Percentiles rank a stretch among this genome's conserved stretches.
These are phyloP conservation scores for Megalops atlanticus DNA, from an alignment of 2,113 vertebrate species.

Conservation along the genomic window DNA sequence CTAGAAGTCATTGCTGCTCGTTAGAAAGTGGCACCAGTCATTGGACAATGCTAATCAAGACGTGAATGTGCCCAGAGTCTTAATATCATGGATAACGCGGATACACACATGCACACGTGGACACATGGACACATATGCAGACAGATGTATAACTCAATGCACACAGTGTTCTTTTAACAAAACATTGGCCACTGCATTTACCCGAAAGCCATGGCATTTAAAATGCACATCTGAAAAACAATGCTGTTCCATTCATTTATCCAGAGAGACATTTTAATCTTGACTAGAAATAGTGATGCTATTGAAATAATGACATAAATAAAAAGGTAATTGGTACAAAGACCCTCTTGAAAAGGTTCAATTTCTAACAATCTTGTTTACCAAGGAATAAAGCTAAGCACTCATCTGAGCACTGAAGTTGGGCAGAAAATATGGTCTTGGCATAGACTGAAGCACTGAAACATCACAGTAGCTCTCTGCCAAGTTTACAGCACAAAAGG, in stretches of 20 bases:
- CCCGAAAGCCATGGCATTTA: slow-evolving; percentile 33
- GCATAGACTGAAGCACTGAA: not conserved
- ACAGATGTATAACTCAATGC: slow-evolving; percentile 45
- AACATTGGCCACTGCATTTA: slow-evolving; percentile 25
- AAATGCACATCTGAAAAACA: slow-evolving; percentile 25
- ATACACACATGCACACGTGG: no score
- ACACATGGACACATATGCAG: slow-evolving; percentile 51
- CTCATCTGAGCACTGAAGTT: not conserved
- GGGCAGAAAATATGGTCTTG: slow-evolving; percentile 4
- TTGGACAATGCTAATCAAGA: slow-evolving; percentile 41
- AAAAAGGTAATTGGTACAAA: slow-evolving; percentile 7
- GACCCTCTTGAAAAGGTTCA: no score
- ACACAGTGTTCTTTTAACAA: slow-evolving; percentile 28
- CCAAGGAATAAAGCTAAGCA: not conserved
- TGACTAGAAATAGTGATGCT: not conserved
- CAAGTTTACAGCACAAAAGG: no score
- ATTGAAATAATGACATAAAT: slow-evolving; percentile 23
- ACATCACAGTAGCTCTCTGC: no score
- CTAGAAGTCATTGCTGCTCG: slow-evolving; percentile 61
- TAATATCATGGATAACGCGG: no score
- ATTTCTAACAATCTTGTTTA: not conserved
- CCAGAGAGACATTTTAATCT: not conserved
- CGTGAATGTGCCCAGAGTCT: no score
- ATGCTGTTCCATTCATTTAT: slow-evolving; percentile 31
- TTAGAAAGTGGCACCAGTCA: slow-evolving; percentile 49